Conservation (phyloP, 2,888 invertebrate genomes). For the Cerceris ruficornis region DNA sequence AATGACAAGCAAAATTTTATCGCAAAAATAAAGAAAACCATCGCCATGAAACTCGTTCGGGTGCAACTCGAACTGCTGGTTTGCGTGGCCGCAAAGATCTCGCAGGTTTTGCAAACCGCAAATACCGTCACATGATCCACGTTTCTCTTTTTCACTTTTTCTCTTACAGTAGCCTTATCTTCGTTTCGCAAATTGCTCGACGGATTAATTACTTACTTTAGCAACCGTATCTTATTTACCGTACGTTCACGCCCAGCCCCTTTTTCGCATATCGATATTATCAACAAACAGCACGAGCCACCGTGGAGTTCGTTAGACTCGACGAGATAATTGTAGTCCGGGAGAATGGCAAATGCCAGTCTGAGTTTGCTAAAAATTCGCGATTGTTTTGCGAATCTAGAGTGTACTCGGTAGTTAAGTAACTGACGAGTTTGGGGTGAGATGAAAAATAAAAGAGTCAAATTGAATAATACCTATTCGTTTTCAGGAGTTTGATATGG, state of each 20-base stretch:
- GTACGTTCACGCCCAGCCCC: background rate
- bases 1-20: too few relatives aligned
- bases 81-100: background rate
- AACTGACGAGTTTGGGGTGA: too few relatives aligned
- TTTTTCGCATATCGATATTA: background rate
- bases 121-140: background rate
- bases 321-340: too few relatives aligned
- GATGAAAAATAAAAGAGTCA: too few relatives aligned
- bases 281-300: background rate
- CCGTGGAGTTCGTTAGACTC: background rate
- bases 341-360: background rate
- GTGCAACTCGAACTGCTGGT: background rate
- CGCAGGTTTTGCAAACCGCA: background rate
- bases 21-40: too few relatives aligned
- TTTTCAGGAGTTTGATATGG: too few relatives aligned
- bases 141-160: background rate
- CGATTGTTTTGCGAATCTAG: too few relatives aligned
- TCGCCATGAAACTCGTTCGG: background rate
- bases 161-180: background rate
- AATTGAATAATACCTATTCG: too few relatives aligned
- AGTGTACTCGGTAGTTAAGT: too few relatives aligned
- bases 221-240: constrained; percentile 24
- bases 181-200: background rate
- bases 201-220: constrained; percentile 1
- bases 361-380: background rate